phyloP scores from a whole-genome alignment of 1,140 invertebrate genomes.

The Lepidurus packardi region DNA sequence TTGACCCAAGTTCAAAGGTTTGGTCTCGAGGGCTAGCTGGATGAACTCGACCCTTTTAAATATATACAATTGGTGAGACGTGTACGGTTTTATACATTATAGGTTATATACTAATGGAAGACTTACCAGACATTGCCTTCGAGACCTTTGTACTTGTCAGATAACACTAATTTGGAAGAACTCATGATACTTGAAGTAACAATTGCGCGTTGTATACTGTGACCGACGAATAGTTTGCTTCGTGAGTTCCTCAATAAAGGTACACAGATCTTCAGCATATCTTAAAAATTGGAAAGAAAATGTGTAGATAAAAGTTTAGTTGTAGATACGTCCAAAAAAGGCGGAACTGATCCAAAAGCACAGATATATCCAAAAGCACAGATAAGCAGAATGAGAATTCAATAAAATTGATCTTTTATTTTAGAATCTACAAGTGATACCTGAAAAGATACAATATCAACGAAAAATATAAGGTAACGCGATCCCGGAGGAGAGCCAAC shows the following conservation, averaged over 20 bases:
- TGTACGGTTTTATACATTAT: neutral
- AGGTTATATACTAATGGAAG: neutral
- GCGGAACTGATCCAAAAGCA: too few species aligned
- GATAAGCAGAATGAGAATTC: too few species aligned
- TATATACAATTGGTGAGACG: conserved; percentile 7
- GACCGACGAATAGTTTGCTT: neutral
- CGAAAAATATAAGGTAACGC: too few species aligned
- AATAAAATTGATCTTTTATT: too few species aligned
- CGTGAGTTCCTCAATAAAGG: neutral
- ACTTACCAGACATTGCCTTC: conserved; percentile 53
- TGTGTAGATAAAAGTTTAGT: too few species aligned
- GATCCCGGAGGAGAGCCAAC: too few species aligned
- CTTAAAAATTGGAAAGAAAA: neutral
- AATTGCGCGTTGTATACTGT: neutral
- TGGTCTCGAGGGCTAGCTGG: conserved; percentile 73
- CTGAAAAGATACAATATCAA: too few species aligned
- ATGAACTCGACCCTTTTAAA: conserved; percentile 86
- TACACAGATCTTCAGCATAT: neutral
- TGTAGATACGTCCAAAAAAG: too few species aligned
- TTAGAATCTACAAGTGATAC: too few species aligned
- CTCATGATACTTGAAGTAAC: conserved; percentile 24
- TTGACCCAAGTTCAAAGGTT: conserved; percentile 93
- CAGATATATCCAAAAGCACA: too few species aligned
- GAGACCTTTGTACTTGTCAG: conserved; percentile 54
- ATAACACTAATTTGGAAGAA: conserved; percentile 53